phyloP scores from a whole-genome alignment of 1,140 invertebrate genomes.

The Temnothorax longispinosus region DNA sequence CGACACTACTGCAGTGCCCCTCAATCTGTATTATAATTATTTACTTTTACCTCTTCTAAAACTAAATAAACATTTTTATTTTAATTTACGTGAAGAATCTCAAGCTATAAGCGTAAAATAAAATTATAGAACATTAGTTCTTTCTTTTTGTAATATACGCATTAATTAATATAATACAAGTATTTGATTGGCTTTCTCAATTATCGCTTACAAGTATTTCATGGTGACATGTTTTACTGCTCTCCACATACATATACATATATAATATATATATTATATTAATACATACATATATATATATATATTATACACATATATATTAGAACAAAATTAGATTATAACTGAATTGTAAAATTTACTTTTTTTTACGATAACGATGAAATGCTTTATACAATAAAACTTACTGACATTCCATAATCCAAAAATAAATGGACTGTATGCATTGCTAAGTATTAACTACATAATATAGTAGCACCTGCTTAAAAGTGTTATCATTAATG shows the following conservation, averaged over 20 bases:
- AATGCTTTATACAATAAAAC: conserved; percentile 50
- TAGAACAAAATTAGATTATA: conserved; percentile 54
- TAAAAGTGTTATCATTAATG: conserved; percentile 35
- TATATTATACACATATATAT: neutral
- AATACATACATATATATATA: too few species aligned
- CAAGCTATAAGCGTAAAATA: conserved; percentile 36
- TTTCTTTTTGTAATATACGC: conserved; percentile 14
- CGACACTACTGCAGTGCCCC: neutral
- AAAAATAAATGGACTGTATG: conserved; percentile 39
- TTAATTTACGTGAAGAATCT: conserved; percentile 30
- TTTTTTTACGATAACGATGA: conserved; percentile 48
- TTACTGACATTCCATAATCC: conserved; percentile 49
- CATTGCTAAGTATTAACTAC: conserved; percentile 44
- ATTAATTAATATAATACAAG: conserved; percentile 43
- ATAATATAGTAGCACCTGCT: conserved; percentile 51
- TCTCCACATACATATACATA: neutral
- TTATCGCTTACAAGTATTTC: conserved; percentile 42
- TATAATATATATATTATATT: neutral
- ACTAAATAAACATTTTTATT: conserved; percentile 9
- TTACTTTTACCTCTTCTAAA: conserved; percentile 27
- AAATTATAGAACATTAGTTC: conserved; percentile 29
- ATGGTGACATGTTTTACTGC: conserved; percentile 52
- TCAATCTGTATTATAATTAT: conserved; percentile 1
- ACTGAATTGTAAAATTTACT: conserved; percentile 29
- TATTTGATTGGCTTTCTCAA: conserved; percentile 42